A percentile compares a stretch with the other conserved stretches of the same genome.
phyloP scores from a whole-genome alignment of 2,113 vertebrate genomes.

The Astur gentilis region DNA sequence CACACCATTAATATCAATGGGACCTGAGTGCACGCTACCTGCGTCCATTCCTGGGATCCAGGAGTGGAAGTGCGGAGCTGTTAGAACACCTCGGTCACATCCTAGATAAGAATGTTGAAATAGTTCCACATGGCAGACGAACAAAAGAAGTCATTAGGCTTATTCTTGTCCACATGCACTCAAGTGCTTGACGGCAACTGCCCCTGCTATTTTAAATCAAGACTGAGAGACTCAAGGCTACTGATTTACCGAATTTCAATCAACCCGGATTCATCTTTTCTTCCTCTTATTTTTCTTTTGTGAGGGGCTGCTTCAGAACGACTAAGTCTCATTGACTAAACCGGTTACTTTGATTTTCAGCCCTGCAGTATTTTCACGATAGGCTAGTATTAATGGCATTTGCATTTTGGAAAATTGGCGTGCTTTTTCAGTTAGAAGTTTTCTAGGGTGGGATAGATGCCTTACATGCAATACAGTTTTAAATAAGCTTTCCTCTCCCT shows the following conservation, averaged over 20 bases:
- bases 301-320: not conserved
- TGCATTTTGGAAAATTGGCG: not conserved
- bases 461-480: not conserved
- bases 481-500: not conserved
- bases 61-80: not conserved
- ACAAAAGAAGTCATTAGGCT: slow-evolving; percentile 49
- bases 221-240: slow-evolving; percentile 10
- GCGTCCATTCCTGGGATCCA: not conserved
- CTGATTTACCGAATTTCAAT: not conserved
- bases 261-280: not conserved
- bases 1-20: slow-evolving; percentile 47
- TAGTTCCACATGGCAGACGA: slow-evolving; percentile 31
- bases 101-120: slow-evolving; percentile 16
- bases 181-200: not conserved
- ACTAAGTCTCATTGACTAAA: slow-evolving; percentile 17
- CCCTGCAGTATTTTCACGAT: slow-evolving; percentile 10
- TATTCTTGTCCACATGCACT: slow-evolving; percentile 2
- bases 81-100: not conserved
- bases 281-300: slow-evolving; percentile 5
- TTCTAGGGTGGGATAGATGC: not conserved
- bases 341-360: slow-evolving; percentile 45
- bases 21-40: not conserved
- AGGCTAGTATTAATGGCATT: slow-evolving; percentile 25
- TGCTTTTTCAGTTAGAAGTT: not conserved
- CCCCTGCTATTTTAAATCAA: slow-evolving; percentile 41